Base-by-base conservation (phyloP, 2,113 vertebrate species). In the Bos indicus region DNA sequence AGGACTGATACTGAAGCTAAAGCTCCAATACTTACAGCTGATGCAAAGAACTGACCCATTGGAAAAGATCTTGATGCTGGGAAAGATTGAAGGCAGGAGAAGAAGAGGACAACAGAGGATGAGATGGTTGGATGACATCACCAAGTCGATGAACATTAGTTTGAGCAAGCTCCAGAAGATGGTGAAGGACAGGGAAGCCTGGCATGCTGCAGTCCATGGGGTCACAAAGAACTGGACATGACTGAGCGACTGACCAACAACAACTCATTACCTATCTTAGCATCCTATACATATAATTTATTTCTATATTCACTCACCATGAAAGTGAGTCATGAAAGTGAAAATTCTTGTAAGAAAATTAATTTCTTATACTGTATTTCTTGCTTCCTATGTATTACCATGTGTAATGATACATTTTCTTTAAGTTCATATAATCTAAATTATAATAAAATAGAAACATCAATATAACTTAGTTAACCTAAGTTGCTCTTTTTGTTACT, bases 371-470 rank as follows among this genome's bases (percentile, higher is more conserved):
- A 48, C 8, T 78, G 15, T 25, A 91, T 83, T 59, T 74, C 36
- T 95, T 89, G n/a, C 9, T 92, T 91, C 30, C 62, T 96, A 71
- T n/a, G 17, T 85, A 93, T 59, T 77, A 89, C 4, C n/a, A 92
- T 40, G 8, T 81, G 7, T 40, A 74, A n/a, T 56, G 12, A 71
- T 60, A 81, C 71, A 17, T 92, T 92, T 91, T 93, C 59, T 84
- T 95, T 88, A 82, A 77, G 59, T 86, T 91, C 77, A 93, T 56
- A 62, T 88, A 92, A 95, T 81, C 84, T 96, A 95, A 86, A 93
- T 90, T 80, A 56, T 14, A 54, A 74, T 86, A 87, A 91, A 94
- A 91, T 82, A 92, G 36, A 83, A 94, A 87, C 59, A 96, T 2
- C 21, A 94, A 84, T 93, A 86, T 97, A 91, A 74, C 51, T 52